Conservation (phyloP, 2,888 invertebrate species). For the Tinea semifulvella region DNA sequence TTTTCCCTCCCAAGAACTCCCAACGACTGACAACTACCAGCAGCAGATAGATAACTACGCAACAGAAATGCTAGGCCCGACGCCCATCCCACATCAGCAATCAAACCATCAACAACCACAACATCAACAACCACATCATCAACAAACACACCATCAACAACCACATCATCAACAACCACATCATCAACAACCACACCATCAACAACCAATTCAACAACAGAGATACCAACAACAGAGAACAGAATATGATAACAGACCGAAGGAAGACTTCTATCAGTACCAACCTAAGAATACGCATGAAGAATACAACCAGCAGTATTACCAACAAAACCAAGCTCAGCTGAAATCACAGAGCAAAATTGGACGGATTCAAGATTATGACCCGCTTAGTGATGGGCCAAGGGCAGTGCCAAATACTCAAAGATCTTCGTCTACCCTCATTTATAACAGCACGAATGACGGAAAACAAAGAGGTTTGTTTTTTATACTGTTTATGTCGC, state of each 20-base stretch:
- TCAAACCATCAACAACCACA: slow-evolving; percentile 57
- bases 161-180: slow-evolving; percentile 22
- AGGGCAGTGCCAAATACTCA: slow-evolving; percentile 76
- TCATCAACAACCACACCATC: slow-evolving; percentile 26
- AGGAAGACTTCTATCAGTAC: slow-evolving; percentile 26
- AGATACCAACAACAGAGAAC: slow-evolving; percentile 27
- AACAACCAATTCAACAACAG: slow-evolving; percentile 22
- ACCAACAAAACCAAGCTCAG: slow-evolving; percentile 28
- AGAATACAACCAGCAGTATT: slow-evolving; percentile 14
- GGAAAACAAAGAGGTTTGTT: slow-evolving; percentile 25
- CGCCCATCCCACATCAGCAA: slow-evolving; percentile 27
- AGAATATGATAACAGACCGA: slow-evolving; percentile 20
- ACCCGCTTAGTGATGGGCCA: slow-evolving; percentile 77
- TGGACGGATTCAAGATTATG: slow-evolving; percentile 83
- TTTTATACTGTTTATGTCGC: no score
- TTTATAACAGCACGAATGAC: slow-evolving; percentile 73
- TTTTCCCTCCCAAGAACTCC: background rate
- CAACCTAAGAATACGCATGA: slow-evolving; percentile 14
- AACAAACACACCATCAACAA: slow-evolving; percentile 16
- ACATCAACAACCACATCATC: slow-evolving; percentile 30
- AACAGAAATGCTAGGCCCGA: slow-evolving; percentile 41
- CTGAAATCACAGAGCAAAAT: slow-evolving; percentile 54
- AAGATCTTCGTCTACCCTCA: slow-evolving; percentile 82
- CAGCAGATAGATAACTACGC: slow-evolving; percentile 61
- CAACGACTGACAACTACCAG: slow-evolving; percentile 45